A percentile compares a stretch with the other conserved stretches of the same genome.
These are phyloP conservation scores for Doris montereyensis DNA, from an alignment of 2,888 invertebrate genomes.

Conservation along the genomic window DNA sequence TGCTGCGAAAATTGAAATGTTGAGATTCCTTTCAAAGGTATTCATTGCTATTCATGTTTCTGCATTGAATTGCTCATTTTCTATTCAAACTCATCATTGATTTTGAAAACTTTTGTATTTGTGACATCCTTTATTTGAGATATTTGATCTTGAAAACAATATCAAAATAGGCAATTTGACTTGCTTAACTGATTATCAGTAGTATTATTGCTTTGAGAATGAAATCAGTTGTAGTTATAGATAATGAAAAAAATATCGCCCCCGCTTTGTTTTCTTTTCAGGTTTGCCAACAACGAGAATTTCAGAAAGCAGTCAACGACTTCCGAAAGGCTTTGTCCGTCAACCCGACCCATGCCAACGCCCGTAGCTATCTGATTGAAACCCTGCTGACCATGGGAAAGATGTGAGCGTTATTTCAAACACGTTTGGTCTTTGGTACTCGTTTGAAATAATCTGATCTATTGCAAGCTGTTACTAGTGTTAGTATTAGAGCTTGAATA, in stretches of 20 bases:
- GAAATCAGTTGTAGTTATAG: no score
- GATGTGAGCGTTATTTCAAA: slow-evolving; percentile 68
- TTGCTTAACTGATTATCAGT: no score
- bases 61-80: no score
- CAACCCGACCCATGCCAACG: slow-evolving; percentile 92
- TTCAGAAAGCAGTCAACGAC: slow-evolving; percentile 93
- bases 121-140: background rate
- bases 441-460: background rate
- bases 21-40: no score
- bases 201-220: no score
- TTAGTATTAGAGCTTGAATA: no score
- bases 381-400: slow-evolving; percentile 91
- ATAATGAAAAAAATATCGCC: no score
- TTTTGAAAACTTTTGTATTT: background rate
- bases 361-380: slow-evolving; percentile 93
- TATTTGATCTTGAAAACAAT: no score
- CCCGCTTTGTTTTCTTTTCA: slow-evolving; percentile 63
- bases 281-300: slow-evolving; percentile 93
- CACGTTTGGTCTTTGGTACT: background rate
- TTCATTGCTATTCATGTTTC: no score
- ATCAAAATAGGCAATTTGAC: no score
- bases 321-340: slow-evolving; percentile 92
- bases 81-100: background rate
- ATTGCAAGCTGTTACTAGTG: no score
- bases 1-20: no score